Conservation (phyloP, 2,888 invertebrate genomes). For the Eupithecia inturbata region DNA sequence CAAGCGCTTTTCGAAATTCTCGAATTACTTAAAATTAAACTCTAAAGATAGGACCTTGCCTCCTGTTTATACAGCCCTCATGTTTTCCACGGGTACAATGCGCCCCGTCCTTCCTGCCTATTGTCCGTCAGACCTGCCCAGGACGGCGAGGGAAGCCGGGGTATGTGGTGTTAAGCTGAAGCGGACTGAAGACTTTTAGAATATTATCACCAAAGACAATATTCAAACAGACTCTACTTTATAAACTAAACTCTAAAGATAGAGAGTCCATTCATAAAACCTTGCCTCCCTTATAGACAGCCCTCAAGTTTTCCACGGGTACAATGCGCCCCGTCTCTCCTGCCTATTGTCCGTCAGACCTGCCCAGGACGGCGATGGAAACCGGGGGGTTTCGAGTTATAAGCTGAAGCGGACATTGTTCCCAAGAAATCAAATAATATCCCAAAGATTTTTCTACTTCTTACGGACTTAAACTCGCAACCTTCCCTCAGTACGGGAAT, state of each 20-base stretch:
- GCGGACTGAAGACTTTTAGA: background rate
- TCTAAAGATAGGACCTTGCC: background rate
- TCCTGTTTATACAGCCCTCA: background rate
- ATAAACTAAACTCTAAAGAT: background rate
- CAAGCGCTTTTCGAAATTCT: no score
- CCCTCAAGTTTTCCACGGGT: background rate
- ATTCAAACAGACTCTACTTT: no score
- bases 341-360: conserved; percentile 1
- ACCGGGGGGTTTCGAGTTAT: background rate
- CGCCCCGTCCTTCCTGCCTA: background rate
- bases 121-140: background rate
- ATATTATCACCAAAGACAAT: no score
- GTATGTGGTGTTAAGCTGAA: background rate
- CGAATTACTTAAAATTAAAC: background rate
- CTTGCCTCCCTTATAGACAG: background rate
- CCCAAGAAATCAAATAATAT: no score
- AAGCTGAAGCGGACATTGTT: background rate
- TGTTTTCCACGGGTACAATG: background rate
- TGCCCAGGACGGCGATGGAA: background rate
- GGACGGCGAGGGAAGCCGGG: background rate
- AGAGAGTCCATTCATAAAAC: background rate
- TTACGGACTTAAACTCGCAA: no score
- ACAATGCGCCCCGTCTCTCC: background rate
- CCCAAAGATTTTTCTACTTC: no score
- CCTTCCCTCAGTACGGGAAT: no score